Evolutionary conservation across 1,140 invertebrate genomes (phyloP).

Genomic region (Sinella curviseta): DNA sequence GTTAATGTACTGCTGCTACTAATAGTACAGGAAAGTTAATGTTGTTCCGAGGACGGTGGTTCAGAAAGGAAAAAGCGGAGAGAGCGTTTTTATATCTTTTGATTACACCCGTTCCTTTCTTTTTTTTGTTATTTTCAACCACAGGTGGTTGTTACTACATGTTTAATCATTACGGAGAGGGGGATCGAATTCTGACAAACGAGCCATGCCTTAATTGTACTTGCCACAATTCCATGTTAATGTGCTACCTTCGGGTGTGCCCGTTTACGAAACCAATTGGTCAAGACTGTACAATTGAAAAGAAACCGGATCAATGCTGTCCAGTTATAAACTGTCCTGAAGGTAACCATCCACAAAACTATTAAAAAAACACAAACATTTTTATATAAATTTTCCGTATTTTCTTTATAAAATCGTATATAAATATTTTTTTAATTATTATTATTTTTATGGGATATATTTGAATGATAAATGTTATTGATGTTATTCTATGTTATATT

Average conservation of each 20-base stretch:
- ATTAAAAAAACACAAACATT: slow-evolving; percentile 16
- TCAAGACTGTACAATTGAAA: slow-evolving; percentile 85
- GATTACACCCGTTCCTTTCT: too few species aligned
- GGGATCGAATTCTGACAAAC: slow-evolving; percentile 87
- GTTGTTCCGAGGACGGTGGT: too few species aligned
- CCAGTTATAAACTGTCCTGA: slow-evolving; percentile 89
- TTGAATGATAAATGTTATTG: too few species aligned
- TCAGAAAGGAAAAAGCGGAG: too few species aligned
- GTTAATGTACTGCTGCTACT: too few species aligned
- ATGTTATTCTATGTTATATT: not conserved
- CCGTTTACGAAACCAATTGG: slow-evolving; percentile 90
- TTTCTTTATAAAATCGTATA: slow-evolving; percentile 25
- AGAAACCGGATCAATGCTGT: slow-evolving; percentile 86
- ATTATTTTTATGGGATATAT: slow-evolving; percentile 1
- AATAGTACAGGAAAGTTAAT: too few species aligned
- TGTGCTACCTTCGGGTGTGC: slow-evolving; percentile 91
- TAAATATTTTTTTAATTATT: slow-evolving; percentile 22
- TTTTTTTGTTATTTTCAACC: not conserved
- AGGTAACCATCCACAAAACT: slow-evolving; percentile 61
- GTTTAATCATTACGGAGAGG: slow-evolving; percentile 88
- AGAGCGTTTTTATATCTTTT: too few species aligned
- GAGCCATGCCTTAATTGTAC: slow-evolving; percentile 94
- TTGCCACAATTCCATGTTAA: slow-evolving; percentile 89
- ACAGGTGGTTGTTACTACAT: slow-evolving; percentile 84
- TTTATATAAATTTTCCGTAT: not conserved